phyloP scores from a whole-genome alignment of 2,113 vertebrate species.

The Acrocephalus arundinaceus region DNA sequence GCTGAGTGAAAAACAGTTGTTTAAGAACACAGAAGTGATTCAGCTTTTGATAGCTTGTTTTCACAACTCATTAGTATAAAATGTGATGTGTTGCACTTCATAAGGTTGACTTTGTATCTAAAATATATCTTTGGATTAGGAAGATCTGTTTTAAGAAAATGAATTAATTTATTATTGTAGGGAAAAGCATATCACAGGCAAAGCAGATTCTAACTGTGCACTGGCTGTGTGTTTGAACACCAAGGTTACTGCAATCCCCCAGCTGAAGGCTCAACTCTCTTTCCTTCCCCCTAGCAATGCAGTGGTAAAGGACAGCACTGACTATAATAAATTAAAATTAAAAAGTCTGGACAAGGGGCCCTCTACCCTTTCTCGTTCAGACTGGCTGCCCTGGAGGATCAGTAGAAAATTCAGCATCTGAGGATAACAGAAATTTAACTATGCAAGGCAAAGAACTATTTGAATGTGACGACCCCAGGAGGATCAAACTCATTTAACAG shows the following conservation, averaged over 20 bases:
- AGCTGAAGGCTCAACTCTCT: background rate
- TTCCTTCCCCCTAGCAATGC: constrained; percentile 16
- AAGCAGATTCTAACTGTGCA: background rate
- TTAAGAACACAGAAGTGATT: background rate
- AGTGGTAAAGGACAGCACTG: constrained; percentile 10
- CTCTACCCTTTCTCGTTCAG: background rate
- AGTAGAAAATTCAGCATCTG: background rate
- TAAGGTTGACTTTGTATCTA: background rate
- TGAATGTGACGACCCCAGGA: background rate
- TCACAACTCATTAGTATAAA: background rate
- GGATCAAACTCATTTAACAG: background rate
- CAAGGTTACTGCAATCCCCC: constrained; percentile 32
- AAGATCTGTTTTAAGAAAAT: background rate
- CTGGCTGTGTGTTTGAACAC: background rate
- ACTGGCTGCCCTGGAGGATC: background rate
- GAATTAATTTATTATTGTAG: background rate
- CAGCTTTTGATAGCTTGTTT: background rate
- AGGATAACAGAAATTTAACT: background rate
- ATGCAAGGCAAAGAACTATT: background rate
- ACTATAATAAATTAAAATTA: constrained; percentile 20
- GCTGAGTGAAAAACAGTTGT: background rate
- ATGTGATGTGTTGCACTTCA: background rate
- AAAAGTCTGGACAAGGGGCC: background rate
- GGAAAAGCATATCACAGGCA: background rate
- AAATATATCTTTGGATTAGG: background rate